Evolutionary conservation across 1,140 invertebrate genomes (phyloP), one percentile per base, ranked within the genome.

Genomic region (Anthonomus grandis): DNA sequence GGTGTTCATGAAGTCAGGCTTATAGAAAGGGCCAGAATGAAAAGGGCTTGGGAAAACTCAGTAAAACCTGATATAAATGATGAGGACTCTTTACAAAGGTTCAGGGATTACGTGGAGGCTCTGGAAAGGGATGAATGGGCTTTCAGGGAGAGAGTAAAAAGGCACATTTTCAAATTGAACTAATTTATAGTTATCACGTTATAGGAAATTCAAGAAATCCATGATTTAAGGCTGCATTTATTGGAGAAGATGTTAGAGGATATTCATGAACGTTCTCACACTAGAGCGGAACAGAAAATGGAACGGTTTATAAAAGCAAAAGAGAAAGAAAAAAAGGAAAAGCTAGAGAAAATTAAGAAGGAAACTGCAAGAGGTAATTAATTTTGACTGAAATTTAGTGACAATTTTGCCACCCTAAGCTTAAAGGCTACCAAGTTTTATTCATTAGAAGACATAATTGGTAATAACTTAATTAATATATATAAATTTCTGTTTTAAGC

Each of bases 121-220:
- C 77, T 86, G 57, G 84, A 87, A 67, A 68, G 75, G 27, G 78
- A 83, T 22, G 80, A 86, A 68, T 87, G 84, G 85, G 74, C 77
- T 2, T 79, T 81, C 44, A 72, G 85, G 58, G 85, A 88, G 69
- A n/a, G n/a, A n/a, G n/a, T n/a, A n/a, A n/a, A n/a, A 69, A 77
- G 23, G 82, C 82, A 71, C 18, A 37, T 42, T 10, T 25, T 72
- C 64, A 41, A 24, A 12, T 18, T 49, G 8, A 13, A 10, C 34
- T 42, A 44, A 52, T 17, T 24, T 24, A 0, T 4, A 24, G n/a
- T 24, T 45, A 12, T 18, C 17, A 18, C 17, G 44, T 65, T 61
- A 56, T 6, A 84, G 81, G 82, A 84, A 69, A 83, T 85, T 57
- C 78, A 83, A 63, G 79, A 79, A 25, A 75, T 84, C 18, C 79